Evolutionary conservation across 2,113 vertebrate species (phyloP).

Genomic region (Colaptes auratus): DNA sequence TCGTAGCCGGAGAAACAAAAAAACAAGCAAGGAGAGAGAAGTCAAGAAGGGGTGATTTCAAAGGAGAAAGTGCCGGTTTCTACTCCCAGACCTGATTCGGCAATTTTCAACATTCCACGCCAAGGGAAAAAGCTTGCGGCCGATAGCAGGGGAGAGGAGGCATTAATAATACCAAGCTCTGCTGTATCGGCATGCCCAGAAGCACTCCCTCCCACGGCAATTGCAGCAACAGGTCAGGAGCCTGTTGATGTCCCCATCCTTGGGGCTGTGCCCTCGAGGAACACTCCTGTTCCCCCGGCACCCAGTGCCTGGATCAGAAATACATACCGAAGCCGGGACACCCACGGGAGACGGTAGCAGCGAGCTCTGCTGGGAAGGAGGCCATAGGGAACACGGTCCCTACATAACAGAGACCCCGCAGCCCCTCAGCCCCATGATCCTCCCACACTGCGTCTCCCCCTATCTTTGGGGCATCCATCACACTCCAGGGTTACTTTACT

Average conservation of each 20-base stretch:
- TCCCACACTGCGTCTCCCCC: fast-evolving
- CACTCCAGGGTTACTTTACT: neutral
- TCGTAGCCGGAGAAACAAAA: neutral
- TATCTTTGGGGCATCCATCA: neutral
- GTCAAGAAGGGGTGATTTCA: neutral
- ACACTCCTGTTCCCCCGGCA: neutral
- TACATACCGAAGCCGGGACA: neutral
- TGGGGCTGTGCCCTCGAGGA: neutral
- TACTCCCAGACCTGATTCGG: neutral
- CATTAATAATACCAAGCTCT: neutral
- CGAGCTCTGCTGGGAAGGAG: neutral
- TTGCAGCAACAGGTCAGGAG: constrained; percentile 52
- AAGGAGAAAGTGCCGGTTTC: neutral
- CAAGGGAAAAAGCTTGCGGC: neutral
- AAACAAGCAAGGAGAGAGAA: neutral
- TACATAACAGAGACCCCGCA: fast-evolving
- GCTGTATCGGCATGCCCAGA: neutral
- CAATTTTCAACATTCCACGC: neutral
- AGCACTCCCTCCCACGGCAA: neutral
- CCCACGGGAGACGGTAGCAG: neutral
- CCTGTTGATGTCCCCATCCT: neutral
- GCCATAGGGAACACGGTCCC: neutral
- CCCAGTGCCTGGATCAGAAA: neutral
- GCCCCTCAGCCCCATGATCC: neutral
- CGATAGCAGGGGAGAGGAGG: neutral